Evolutionary conservation across 2,113 vertebrate genomes (phyloP).

Genomic region (Pteropus alecto): DNA sequence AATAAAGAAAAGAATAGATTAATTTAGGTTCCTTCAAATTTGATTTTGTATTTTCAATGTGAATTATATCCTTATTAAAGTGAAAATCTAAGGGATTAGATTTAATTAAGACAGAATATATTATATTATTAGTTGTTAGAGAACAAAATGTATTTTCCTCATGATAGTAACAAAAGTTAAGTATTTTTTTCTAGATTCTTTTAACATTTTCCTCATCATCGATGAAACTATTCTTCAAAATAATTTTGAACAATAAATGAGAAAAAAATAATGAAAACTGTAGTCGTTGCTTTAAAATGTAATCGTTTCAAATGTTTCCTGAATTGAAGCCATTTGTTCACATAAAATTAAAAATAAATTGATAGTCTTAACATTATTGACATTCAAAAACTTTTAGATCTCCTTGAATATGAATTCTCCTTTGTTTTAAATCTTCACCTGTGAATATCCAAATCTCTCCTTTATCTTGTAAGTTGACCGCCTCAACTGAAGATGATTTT

Average conservation of each 20-base stretch:
- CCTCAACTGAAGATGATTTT: neutral
- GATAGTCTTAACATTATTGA: neutral
- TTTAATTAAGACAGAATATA: neutral
- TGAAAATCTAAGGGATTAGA: neutral
- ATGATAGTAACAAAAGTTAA: neutral
- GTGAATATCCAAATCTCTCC: neutral
- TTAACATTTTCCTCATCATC: neutral
- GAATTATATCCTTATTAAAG: neutral
- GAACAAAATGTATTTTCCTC: neutral
- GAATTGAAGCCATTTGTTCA: neutral
- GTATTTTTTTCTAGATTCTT: neutral
- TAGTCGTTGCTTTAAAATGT: neutral
- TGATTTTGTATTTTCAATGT: neutral
- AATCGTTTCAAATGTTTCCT: neutral
- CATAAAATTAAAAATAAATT: neutral
- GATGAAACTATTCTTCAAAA: neutral
- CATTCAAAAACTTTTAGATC: neutral
- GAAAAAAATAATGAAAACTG: neutral
- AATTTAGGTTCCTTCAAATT: neutral
- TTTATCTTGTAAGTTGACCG: neutral
- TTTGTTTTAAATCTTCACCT: neutral
- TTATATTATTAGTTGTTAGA: neutral
- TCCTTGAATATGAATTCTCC: neutral
- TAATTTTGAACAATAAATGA: neutral
- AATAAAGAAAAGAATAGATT: neutral